Conservation (phyloP, 1,140 invertebrate species). For the Drosophila sucinea region DNA sequence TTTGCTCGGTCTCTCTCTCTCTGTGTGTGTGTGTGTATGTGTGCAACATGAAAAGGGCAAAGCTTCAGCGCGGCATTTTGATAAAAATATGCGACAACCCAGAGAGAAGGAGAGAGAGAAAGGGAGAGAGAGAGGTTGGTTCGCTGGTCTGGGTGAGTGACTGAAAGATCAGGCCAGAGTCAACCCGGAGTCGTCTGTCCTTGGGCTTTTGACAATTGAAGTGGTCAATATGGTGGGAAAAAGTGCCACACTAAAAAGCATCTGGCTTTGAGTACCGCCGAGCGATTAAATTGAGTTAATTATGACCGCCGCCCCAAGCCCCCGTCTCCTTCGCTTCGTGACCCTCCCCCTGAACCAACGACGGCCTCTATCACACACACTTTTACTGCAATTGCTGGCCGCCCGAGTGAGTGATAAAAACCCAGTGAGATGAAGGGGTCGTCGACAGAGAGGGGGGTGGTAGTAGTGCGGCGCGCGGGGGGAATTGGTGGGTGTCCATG, state of each 20-base stretch:
- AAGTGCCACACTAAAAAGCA: slow-evolving; percentile 76
- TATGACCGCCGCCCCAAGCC: slow-evolving; percentile 45
- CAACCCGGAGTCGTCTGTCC: slow-evolving; percentile 10
- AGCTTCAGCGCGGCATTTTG: slow-evolving; percentile 54
- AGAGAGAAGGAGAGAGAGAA: too few species aligned
- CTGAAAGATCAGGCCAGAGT: slow-evolving; percentile 10
- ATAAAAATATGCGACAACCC: slow-evolving; percentile 40
- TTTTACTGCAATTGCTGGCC: slow-evolving; percentile 12
- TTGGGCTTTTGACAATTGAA: slow-evolving; percentile 16
- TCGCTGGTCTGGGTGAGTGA: neutral
- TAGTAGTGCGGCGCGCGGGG: slow-evolving; percentile 6
- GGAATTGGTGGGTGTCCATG: slow-evolving; percentile 52
- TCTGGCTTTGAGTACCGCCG: slow-evolving; percentile 30
- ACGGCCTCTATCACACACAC: slow-evolving; percentile 1
- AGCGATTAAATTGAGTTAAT: slow-evolving; percentile 79
- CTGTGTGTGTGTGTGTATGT: slow-evolving; percentile 22
- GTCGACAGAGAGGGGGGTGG: neutral
- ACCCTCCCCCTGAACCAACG: neutral
- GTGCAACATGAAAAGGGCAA: slow-evolving; percentile 78
- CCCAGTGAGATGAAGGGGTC: neutral
- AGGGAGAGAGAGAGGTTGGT: too few species aligned
- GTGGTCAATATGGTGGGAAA: slow-evolving; percentile 38
- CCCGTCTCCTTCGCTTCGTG: neutral
- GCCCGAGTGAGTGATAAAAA: slow-evolving; percentile 21
- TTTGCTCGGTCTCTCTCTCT: slow-evolving; percentile 22